These are phyloP conservation scores for Lichenostomus cassidix DNA, from an alignment of 2,113 vertebrate genomes.

Conservation along the genomic window DNA sequence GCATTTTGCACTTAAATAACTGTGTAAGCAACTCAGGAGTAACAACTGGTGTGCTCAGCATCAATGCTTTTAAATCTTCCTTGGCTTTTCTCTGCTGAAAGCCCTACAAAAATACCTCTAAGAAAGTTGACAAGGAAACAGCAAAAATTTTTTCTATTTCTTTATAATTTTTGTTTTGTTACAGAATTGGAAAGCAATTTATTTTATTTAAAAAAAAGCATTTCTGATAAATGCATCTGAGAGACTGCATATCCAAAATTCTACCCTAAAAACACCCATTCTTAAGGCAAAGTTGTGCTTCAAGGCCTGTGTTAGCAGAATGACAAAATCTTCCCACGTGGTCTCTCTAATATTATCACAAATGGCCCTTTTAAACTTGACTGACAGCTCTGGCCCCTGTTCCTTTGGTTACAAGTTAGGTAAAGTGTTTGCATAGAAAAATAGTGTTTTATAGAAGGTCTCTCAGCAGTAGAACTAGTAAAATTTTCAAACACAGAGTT, in stretches of 20 bases:
- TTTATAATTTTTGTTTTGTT: background rate
- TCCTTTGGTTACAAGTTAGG: slow-evolving; percentile 25
- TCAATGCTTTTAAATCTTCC: background rate
- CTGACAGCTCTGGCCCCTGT: background rate
- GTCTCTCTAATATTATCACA: background rate
- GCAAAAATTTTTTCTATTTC: background rate
- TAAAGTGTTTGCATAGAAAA: slow-evolving; percentile 1
- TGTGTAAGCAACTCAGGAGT: background rate
- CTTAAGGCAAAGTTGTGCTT: background rate
- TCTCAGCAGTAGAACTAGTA: background rate
- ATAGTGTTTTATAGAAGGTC: background rate
- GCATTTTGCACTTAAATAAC: background rate
- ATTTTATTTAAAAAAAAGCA: background rate
- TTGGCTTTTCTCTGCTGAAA: background rate
- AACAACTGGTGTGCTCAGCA: background rate
- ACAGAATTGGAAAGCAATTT: background rate
- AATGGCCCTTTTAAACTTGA: slow-evolving; percentile 28
- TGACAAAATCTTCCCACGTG: background rate
- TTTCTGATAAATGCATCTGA: background rate
- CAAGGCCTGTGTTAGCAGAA: slow-evolving; percentile 16
- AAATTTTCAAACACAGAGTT: background rate
- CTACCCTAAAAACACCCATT: background rate
- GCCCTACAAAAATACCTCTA: background rate
- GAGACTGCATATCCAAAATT: background rate
- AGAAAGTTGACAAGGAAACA: background rate